These are phyloP conservation scores for Conus betulinus DNA, from an alignment of 1,140 invertebrate species.

Conservation along the genomic window DNA sequence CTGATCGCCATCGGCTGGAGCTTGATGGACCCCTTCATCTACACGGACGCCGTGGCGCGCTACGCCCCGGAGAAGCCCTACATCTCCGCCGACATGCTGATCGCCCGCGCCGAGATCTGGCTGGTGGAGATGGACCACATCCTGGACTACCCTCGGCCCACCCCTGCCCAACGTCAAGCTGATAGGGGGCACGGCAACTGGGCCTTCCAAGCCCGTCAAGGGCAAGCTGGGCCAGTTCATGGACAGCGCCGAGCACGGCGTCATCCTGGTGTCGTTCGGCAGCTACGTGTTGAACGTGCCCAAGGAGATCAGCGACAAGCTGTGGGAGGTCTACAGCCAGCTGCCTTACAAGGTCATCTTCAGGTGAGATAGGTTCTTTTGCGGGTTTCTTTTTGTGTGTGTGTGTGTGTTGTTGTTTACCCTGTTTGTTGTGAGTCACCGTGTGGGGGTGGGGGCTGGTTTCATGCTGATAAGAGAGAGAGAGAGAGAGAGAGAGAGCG, in stretches of 20 bases:
- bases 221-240: slow-evolving; percentile 38
- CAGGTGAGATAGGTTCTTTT: slow-evolving; percentile 21
- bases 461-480: no score
- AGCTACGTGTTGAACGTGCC: slow-evolving; percentile 40
- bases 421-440: no score
- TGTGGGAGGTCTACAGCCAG: slow-evolving; percentile 44
- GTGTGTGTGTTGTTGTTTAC: no score
- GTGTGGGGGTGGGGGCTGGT: no score
- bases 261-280: slow-evolving; percentile 56
- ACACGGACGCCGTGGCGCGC: slow-evolving; percentile 8
- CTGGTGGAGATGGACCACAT: slow-evolving; percentile 47
- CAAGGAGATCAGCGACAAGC: slow-evolving; percentile 30
- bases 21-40: slow-evolving; percentile 19
- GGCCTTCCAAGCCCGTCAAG: slow-evolving; percentile 23
- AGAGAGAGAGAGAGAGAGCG: no score
- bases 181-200: slow-evolving; percentile 46
- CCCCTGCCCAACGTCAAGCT: slow-evolving; percentile 48
- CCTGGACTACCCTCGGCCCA: slow-evolving; percentile 47
- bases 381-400: not conserved
- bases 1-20: slow-evolving; percentile 13
- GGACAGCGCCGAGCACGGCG: slow-evolving; percentile 41
- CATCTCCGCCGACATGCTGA: slow-evolving; percentile 29
- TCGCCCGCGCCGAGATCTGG: slow-evolving; percentile 36
- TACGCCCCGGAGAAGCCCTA: slow-evolving; percentile 40
- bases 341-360: slow-evolving; percentile 43